These are phyloP conservation scores for Albula glossodonta DNA, from an alignment of 2,113 vertebrate species.

Conservation along the genomic window DNA sequence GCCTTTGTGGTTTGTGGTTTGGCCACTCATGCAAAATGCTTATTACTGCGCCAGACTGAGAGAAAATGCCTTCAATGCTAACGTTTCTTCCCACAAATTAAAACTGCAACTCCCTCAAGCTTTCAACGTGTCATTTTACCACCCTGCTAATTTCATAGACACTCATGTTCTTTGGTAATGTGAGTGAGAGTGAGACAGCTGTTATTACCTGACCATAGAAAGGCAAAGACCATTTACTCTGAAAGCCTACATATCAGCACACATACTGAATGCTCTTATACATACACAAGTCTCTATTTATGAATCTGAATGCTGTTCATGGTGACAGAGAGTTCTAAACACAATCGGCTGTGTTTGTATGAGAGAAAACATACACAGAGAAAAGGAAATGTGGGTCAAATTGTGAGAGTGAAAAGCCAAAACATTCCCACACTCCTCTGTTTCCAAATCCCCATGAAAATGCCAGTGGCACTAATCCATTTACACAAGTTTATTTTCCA, in stretches of 20 bases:
- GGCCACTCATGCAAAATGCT: conserved; percentile 59
- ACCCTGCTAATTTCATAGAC: background rate
- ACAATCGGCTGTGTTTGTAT: conserved; percentile 19
- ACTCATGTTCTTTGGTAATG: too few relatives aligned
- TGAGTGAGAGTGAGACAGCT: background rate
- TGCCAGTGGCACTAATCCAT: conserved; percentile 52
- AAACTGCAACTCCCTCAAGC: background rate
- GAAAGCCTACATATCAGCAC: background rate
- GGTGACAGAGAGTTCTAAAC: background rate
- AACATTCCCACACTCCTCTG: conserved; percentile 58
- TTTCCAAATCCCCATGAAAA: conserved; percentile 46
- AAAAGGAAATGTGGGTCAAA: background rate
- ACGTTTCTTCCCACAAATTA: conserved; percentile 38
- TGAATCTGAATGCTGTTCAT: background rate
- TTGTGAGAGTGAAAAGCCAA: conserved; percentile 48
- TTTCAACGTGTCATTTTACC: background rate
- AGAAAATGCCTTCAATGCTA: background rate
- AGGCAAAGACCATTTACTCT: background rate
- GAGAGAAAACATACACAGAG: conserved; percentile 32
- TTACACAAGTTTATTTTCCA: conserved; percentile 61
- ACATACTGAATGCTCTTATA: background rate
- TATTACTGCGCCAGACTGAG: conserved; percentile 51
- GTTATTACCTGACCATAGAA: background rate
- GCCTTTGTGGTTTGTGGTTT: conserved; percentile 57
- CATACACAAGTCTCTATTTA: background rate